Evolutionary conservation across 2,888 invertebrate genomes (phyloP), one percentile per base, ranked within the genome.

Genomic region (Apamea anceps): DNA sequence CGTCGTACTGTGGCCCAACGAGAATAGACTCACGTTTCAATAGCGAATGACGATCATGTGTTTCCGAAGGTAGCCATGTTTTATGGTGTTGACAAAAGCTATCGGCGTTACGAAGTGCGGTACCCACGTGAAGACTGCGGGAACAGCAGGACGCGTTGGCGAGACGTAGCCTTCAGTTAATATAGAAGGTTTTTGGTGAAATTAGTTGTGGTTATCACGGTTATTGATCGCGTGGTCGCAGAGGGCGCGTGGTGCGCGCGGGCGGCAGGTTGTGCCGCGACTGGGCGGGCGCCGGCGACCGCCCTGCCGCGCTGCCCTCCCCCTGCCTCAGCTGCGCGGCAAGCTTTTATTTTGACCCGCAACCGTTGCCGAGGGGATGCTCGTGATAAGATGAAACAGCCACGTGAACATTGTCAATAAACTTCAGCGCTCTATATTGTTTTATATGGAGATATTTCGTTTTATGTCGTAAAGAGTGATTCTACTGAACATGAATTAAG

Each of bases 251-350:
- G 91, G 90, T 91, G 94, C 94, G 94, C 95, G 95, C 97, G 94
- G 92, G 95, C 96, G 96, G 96, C 96, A 92, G 94, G 94, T 90
- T 95, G 91, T 93, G 96, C 96, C 96, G 96, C 97, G 95, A 97
- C 97, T 96, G 94, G 90, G 90, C 86, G 91, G 92, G 92, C 92
- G 93, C 88, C 90, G 88, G 87, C 89, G 86, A 81, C 92, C 92
- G 92, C 90, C 91, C 90, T 90, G 88, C 90, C 88, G 85, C 79
- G 85, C 75, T 75, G 57, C 87, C 77, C 85, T 79, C 88, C 90
- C 83, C 91, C 87, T 82, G 87, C 85, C 77, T 93, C 95, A 94
- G 87, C 95, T 95, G 95, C 96, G 95, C 95, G 93, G 67, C 82
- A 84, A 89, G 91, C 91, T 91, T 93, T 91, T 93, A 92, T 94